A percentile compares a stretch with the other conserved stretches of the same genome.
Evolutionary conservation across 2,888 invertebrate species (phyloP).

Genomic region (Cactoblastis cactorum): DNA sequence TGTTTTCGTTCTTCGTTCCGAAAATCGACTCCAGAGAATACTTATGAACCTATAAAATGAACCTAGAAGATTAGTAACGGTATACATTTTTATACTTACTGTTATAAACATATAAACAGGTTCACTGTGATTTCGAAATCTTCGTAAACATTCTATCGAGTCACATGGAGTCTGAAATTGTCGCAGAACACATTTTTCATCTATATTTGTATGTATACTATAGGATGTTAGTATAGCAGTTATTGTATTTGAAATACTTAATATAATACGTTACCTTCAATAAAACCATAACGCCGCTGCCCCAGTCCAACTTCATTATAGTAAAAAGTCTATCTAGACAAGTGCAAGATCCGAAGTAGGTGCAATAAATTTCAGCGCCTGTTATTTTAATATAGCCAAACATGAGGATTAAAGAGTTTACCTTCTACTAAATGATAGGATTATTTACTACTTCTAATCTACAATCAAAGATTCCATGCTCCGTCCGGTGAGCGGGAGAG

Average conservation of each 20-base stretch:
- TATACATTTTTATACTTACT: conserved; percentile 32
- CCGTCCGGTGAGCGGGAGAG: too few species aligned
- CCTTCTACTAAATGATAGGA: too few species aligned
- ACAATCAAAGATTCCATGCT: too few species aligned
- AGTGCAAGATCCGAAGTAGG: conserved; percentile 49
- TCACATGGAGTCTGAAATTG: conserved; percentile 54
- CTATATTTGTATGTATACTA: too few species aligned
- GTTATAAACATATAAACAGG: conserved; percentile 61
- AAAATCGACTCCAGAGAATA: too few species aligned
- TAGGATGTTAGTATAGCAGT: too few species aligned
- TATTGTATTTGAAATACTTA: too few species aligned
- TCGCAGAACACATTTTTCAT: too few species aligned
- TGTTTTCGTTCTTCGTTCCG: too few species aligned
- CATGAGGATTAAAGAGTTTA: not conserved
- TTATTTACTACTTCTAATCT: not conserved
- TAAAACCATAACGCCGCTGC: conserved; percentile 48
- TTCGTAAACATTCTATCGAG: conserved; percentile 43
- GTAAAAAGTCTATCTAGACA: conserved; percentile 53
- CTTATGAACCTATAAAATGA: too few species aligned
- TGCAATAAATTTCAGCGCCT: conserved; percentile 63
- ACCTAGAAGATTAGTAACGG: not conserved
- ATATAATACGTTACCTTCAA: conserved; percentile 58
- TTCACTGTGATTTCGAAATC: conserved; percentile 56
- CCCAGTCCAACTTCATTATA: conserved; percentile 61
- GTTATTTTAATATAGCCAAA: not conserved